Evolutionary conservation across 2,888 invertebrate genomes (phyloP), one percentile per base, ranked within the genome.

Genomic region (Mactromeris polynyma): DNA sequence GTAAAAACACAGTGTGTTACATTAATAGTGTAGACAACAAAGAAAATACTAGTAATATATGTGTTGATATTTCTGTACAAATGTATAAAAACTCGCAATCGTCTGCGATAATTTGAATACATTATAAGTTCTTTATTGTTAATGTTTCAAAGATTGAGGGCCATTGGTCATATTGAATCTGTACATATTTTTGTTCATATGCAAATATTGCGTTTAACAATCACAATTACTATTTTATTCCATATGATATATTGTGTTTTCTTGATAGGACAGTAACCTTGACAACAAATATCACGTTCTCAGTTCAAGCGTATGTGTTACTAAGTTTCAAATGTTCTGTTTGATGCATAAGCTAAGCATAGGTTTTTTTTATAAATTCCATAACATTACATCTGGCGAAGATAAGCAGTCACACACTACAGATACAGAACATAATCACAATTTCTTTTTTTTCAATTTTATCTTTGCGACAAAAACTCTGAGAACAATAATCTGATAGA

Each of bases 131-230:
- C n/a, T 46, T 46, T 46, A 46, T 46, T 46, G 46, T 46, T 17
- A 9, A 17, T 46, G 4, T 6, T 26, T 64, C 9, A 26, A n/a
- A 64, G 7, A 64, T 64, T n/a, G 3, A 64, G 21, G 26, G 1
- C 26, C 58, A 64, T 9, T 26, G 26, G 7, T 64, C 58, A 26
- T 64, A 64, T 64, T 64, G 3, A 2, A 64, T 64, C 26, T 26
- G 26, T 64, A 64, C n/a, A 64, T 26, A 26, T 6, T n/a, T 36
- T 73, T 33, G 17, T 73, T 73, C 36, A 36, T 73, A 73, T 73
- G 73, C 73, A 73, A 73, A 73, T 73, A 73, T 19, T 73, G 73
- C 73, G 73, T 73, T 73, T 14, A 73, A 73, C 73, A 73, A 73
- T 73, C 73, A 73, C 73, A 7, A 6, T 54, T 54, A 54, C 54